Conservation (phyloP, 2,797 vertebrate genomes). For the Adelosebastes latens region DNA sequence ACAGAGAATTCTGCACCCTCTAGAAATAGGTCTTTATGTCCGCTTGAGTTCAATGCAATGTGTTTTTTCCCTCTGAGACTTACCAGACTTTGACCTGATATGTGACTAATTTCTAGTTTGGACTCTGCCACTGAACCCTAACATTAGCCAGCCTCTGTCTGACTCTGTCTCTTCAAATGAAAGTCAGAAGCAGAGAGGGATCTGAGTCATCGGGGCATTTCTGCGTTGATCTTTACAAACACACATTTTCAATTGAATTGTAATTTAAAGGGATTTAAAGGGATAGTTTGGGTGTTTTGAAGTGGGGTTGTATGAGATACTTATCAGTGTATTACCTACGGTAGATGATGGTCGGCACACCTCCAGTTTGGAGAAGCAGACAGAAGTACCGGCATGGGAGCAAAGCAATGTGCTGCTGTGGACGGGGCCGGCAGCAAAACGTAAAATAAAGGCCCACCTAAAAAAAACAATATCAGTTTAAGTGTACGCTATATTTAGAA, state of each 20-base stretch:
- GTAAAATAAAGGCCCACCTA: fast-evolving
- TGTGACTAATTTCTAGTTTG: neutral
- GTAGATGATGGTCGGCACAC: too few species aligned
- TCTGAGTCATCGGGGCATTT: slow-evolving; percentile 14
- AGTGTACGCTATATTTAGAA: too few species aligned
- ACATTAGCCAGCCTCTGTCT: slow-evolving; percentile 5
- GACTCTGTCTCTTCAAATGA: neutral
- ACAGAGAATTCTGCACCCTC: neutral
- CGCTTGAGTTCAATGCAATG: neutral
- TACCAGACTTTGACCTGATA: neutral
- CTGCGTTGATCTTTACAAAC: slow-evolving; percentile 7
- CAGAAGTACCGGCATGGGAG: too few species aligned
- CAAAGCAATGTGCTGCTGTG: too few species aligned
- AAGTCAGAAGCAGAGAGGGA: neutral
- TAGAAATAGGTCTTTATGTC: neutral
- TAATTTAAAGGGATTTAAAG: neutral
- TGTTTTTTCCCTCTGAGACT: neutral
- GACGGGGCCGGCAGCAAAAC: too few species aligned
- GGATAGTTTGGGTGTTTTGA: too few species aligned
- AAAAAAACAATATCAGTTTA: too few species aligned
- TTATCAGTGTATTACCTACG: too few species aligned
- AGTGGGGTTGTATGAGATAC: too few species aligned
- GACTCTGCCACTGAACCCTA: neutral
- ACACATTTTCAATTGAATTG: slow-evolving; percentile 8
- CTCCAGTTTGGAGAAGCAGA: too few species aligned